Conservation (phyloP, 2,113 vertebrate genomes). For the Eublepharis macularius region DNA sequence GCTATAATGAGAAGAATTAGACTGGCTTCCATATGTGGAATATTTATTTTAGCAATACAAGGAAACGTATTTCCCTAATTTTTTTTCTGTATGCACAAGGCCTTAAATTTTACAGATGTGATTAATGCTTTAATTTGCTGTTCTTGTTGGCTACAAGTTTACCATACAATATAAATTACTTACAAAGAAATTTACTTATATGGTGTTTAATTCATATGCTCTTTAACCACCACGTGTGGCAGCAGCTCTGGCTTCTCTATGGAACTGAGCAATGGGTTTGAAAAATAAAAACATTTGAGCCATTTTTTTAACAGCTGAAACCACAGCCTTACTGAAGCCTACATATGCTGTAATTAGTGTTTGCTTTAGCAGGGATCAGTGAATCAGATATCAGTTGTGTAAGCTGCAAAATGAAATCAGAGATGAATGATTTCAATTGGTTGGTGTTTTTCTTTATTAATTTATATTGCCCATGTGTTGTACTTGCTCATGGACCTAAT, state of each 20-base stretch:
- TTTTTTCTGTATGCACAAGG: constrained; percentile 79
- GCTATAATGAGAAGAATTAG: constrained; percentile 85
- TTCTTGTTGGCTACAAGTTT: constrained; percentile 86
- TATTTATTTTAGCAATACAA: constrained; percentile 88
- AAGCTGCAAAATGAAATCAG: constrained; percentile 55
- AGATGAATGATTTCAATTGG: constrained; percentile 53
- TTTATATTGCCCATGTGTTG: constrained; percentile 2
- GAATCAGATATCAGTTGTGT: constrained; percentile 63
- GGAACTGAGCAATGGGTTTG: constrained; percentile 65
- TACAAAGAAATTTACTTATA: constrained; percentile 84
- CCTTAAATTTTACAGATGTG: constrained; percentile 84
- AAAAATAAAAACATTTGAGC: constrained; percentile 68
- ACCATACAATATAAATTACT: constrained; percentile 85
- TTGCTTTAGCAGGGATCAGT: constrained; percentile 64
- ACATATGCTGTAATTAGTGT: constrained; percentile 60
- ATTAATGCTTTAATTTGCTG: constrained; percentile 89
- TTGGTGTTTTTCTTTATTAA: constrained; percentile 35
- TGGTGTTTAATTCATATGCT: constrained; percentile 82
- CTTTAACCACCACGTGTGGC: constrained; percentile 81
- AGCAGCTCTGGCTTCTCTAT: constrained; percentile 62
- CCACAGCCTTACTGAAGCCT: constrained; percentile 61
- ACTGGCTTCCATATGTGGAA: constrained; percentile 81
- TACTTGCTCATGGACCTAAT: constrained; percentile 35
- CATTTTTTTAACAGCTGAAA: constrained; percentile 61
- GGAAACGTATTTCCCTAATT: constrained; percentile 86